Evolutionary conservation across 1,140 invertebrate species (phyloP).

Genomic region (Brachionus manjavacas): DNA sequence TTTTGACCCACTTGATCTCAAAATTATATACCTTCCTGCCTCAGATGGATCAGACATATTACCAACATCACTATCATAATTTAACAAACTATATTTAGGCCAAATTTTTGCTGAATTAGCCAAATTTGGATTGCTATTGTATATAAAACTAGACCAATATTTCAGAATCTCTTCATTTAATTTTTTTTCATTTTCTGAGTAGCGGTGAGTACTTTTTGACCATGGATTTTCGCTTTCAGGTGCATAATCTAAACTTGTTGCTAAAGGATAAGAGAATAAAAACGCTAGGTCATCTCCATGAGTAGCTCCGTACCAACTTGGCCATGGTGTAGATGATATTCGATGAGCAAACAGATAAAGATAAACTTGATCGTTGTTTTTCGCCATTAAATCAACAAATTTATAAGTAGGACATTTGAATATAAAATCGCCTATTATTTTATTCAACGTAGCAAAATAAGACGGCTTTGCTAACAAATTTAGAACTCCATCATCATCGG

Average conservation of each 20-base stretch:
- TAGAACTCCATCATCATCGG: conserved; percentile 1
- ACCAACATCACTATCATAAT: neutral
- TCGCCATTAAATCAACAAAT: conserved; percentile 79
- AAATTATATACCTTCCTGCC: conserved; percentile 8
- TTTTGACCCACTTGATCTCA: conserved; percentile 18
- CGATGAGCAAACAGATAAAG: conserved; percentile 91
- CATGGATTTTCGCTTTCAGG: neutral
- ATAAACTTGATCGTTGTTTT: conserved; percentile 71
- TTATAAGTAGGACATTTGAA: conserved; percentile 93
- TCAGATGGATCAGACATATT: conserved; percentile 23
- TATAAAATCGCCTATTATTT: conserved; percentile 74
- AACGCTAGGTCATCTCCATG: conserved; percentile 72
- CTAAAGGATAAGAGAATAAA: conserved; percentile 79
- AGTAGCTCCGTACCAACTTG: conserved; percentile 29
- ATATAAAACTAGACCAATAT: conserved; percentile 28
- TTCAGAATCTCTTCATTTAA: conserved; percentile 18
- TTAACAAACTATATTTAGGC: conserved; percentile 17
- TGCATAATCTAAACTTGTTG: neutral
- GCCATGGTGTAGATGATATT: neutral
- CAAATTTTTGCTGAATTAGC: neutral
- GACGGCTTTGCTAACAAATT: neutral
- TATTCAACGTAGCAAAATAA: neutral
- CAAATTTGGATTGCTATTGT: neutral
- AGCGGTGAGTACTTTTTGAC: neutral
- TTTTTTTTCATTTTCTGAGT: conserved; percentile 21